Percentiles rank a stretch among this genome's conserved stretches.
These are phyloP conservation scores for Dysmachus trigonus DNA, from an alignment of 2,888 invertebrate genomes.

Conservation along the genomic window DNA sequence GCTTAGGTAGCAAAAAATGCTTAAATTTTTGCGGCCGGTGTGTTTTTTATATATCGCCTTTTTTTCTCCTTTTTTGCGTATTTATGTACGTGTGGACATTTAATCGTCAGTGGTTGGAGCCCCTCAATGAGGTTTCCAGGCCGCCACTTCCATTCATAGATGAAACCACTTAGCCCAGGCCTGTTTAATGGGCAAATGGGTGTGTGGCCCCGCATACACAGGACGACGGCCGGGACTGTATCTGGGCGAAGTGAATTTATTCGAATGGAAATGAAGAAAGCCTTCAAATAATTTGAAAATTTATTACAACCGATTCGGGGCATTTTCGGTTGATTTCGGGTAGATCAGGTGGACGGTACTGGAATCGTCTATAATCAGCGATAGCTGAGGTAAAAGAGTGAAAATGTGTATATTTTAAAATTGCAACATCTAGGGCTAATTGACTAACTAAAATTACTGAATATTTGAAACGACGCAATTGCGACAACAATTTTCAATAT, in stretches of 20 bases:
- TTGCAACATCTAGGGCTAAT: too few species aligned
- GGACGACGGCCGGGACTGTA: not conserved
- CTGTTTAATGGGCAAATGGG: constrained; percentile 29
- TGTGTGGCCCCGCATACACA: constrained; percentile 22
- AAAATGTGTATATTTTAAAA: not conserved
- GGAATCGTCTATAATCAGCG: not conserved
- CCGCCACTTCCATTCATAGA: constrained; percentile 43
- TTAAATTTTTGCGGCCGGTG: constrained; percentile 3
- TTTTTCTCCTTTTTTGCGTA: not conserved
- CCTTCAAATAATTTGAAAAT: constrained; percentile 39
- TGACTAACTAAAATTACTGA: too few species aligned
- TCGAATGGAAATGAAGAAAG: constrained; percentile 35
- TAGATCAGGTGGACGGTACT: not conserved
- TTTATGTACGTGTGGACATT: constrained; percentile 39
- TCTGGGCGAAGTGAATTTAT: not conserved
- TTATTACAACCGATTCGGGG: constrained; percentile 17
- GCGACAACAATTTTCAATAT: too few species aligned
- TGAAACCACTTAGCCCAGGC: constrained; percentile 42
- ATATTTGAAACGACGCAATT: too few species aligned
- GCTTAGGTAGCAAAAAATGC: constrained; percentile 2
- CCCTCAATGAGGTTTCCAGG: constrained; percentile 39
- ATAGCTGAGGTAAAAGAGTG: not conserved
- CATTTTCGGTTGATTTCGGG: not conserved
- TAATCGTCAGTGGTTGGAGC: constrained; percentile 39
- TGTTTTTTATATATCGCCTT: not conserved